Evolutionary conservation across 92 coral and sea anemone species (phyloP), one percentile per base, ranked within the genome.

Genomic region (Plumapathes pennacea): DNA sequence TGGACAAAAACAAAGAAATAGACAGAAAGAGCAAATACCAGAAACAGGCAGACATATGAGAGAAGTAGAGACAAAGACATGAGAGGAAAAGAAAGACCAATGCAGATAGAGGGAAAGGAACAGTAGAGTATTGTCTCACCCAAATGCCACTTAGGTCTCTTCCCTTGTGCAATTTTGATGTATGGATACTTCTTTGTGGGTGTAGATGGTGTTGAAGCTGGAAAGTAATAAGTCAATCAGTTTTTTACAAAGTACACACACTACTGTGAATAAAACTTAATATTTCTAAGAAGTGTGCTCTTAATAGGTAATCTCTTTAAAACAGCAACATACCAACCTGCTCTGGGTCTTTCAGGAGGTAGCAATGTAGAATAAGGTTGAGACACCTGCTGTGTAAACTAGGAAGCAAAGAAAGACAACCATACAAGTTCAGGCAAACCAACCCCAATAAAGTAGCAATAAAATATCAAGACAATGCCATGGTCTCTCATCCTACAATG

Each of bases 101-200:
- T 8, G n/a, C 40, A 13, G 9, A 13, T 8, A 34, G n/a, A 34
- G n/a, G 40, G n/a, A 34, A 8, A 8, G 8, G 40, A 8, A 8
- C 40, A 34, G n/a, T 34, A 34, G 40, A 34, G n/a, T n/a, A 34
- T 34, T 34, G 29, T 59, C 88, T 20, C 52, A 90, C 97, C 98
- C 71, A 92, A 76, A 72, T 92, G 98, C 98, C 98, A 92, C 31
- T 92, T 92, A 20, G 98, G 96, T 71, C 95, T 79, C 44, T 84
- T 92, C 39, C 96, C 95, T 21, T 67, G 85, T 1, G 98, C 95
- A 23, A 92, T 50, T 64, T 90, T 84, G 24, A 84, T 79, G 37
- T 88, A 92, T 0, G 96, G 98, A 48, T 76, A 69, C 51, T 88
- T 88, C 41, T 88, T 92, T 4, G 96, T 72, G 5, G 98, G 98